Evolutionary conservation across 2,797 vertebrate genomes (phyloP).

Genomic region (Fistularia tabacaria): DNA sequence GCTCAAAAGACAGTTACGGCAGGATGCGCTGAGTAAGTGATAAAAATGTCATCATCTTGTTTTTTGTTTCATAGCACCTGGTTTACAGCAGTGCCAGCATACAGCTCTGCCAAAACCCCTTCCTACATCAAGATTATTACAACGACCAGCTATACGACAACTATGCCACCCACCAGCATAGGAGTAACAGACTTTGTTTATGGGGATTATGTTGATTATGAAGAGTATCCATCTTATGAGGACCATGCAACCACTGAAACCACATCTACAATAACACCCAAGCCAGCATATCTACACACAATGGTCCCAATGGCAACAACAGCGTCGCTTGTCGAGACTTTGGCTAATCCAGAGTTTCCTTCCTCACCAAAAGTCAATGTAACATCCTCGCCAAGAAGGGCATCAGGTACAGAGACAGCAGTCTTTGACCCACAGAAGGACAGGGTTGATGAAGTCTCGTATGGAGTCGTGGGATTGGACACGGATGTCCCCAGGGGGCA

Average conservation of each 20-base stretch:
- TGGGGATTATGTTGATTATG: conserved; percentile 55
- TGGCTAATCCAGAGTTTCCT: conserved; percentile 9
- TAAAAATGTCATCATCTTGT: not conserved
- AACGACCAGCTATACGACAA: not conserved
- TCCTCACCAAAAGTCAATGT: conserved; percentile 1
- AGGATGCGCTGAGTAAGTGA: too few species aligned
- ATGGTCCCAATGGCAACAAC: conserved; percentile 14
- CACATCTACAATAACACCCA: conserved; percentile 23
- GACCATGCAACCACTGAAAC: conserved; percentile 1
- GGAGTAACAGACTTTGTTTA: conserved; percentile 51
- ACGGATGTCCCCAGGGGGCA: conserved; percentile 74
- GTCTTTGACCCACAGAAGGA: conserved; percentile 64
- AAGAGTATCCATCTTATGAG: conserved; percentile 26
- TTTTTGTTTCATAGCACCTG: conserved; percentile 11
- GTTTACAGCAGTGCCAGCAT: conserved; percentile 16
- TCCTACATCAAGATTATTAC: conserved; percentile 11
- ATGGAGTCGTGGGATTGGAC: conserved; percentile 75
- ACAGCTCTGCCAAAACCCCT: conserved; percentile 1
- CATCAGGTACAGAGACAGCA: conserved; percentile 14
- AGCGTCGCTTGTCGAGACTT: fast-evolving
- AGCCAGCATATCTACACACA: conserved; percentile 20
- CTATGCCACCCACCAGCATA: conserved; percentile 17
- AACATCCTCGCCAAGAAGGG: conserved; percentile 2
- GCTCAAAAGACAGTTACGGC: too few species aligned
- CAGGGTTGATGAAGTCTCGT: conserved; percentile 77